Percentiles rank a stretch among this genome's conserved stretches.
Evolutionary conservation across 2,888 invertebrate species (phyloP).

Genomic region (Latrodectus hesperus): DNA sequence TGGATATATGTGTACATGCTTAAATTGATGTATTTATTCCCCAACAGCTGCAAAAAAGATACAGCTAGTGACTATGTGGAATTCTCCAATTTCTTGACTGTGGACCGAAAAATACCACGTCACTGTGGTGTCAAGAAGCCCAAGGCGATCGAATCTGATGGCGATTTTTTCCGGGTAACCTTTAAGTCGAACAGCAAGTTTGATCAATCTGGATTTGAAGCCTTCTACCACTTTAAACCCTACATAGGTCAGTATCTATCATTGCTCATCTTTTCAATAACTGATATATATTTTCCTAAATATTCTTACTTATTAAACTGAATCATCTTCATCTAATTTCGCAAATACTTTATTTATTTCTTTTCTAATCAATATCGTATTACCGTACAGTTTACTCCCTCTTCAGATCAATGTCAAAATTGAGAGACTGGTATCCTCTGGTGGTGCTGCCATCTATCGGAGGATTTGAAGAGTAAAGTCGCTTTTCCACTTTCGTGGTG

Average conservation of each 20-base stretch:
- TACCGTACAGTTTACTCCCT: too few relatives aligned
- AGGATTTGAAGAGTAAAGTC: too few relatives aligned
- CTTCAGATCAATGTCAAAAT: too few relatives aligned
- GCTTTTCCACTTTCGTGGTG: too few relatives aligned
- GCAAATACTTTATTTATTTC: too few relatives aligned
- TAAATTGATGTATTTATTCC: background rate
- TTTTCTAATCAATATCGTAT: too few relatives aligned
- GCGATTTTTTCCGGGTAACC: constrained; percentile 94
- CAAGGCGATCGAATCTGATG: constrained; percentile 81
- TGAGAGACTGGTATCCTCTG: too few relatives aligned
- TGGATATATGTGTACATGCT: too few relatives aligned
- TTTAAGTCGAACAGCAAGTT: constrained; percentile 95
- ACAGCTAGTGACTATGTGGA: constrained; percentile 97
- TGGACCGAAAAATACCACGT: constrained; percentile 90
- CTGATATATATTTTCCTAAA: background rate
- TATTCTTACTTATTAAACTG: too few relatives aligned
- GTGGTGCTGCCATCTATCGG: too few relatives aligned
- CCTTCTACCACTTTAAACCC: constrained; percentile 93
- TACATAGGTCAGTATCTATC: constrained; percentile 78
- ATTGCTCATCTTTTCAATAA: background rate
- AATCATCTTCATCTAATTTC: too few relatives aligned
- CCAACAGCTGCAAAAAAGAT: constrained; percentile 88
- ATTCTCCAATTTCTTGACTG: constrained; percentile 93
- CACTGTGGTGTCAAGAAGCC: constrained; percentile 85
- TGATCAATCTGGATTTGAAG: constrained; percentile 95